Base-by-base conservation (phyloP, 2,888 invertebrate species). In the Rhorus exstirpatorius region DNA sequence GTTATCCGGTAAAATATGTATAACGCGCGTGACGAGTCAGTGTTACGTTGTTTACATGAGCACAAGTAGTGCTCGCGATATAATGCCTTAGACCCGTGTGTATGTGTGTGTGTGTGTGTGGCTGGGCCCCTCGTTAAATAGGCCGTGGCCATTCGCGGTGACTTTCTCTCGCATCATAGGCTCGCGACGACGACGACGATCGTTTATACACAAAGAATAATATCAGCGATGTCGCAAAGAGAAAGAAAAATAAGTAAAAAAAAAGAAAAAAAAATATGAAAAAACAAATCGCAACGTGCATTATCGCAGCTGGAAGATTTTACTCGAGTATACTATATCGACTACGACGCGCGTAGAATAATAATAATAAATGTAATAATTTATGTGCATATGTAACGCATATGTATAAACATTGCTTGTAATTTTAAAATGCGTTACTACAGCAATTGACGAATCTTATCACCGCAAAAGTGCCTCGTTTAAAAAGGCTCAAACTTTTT, bases 111-210 rank as follows among this genome's bases (percentile, higher is more conserved):
- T n/a, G n/a, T n/a, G n/a, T n/a, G n/a, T n/a, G n/a, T n/a, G n/a
- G n/a, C n/a, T n/a, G n/a, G n/a, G 75, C 80, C 85, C 74, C 87
- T 83, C 78, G 88, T 86, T 89, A 91, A 90, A 90, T 90, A 91
- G 90, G 88, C 88, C 89, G 90, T 89, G 88, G 89, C 90, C 86
- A 88, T 90, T 89, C 55, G 26, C 87, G 86, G 85, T 87, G 87
- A 90, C 90, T 91, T 91, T 91, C 91, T 90, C 91, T 87, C 79
- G 83, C 79, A 79, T 83, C 82, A 72, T 79, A 83, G 79, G 31
- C 70, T 49, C 63, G 65, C 68, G 17, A 41, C 55, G 14, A 41
- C 78, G 72, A 60, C 61, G n/a, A 35, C 60, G n/a, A 24, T 26
- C 31, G 8, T 51, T 31, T 51, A 51, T 35, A 41, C 41, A 26